phyloP scores from a whole-genome alignment of 2,797 vertebrate species.

The Phataginus tetradactyla region DNA sequence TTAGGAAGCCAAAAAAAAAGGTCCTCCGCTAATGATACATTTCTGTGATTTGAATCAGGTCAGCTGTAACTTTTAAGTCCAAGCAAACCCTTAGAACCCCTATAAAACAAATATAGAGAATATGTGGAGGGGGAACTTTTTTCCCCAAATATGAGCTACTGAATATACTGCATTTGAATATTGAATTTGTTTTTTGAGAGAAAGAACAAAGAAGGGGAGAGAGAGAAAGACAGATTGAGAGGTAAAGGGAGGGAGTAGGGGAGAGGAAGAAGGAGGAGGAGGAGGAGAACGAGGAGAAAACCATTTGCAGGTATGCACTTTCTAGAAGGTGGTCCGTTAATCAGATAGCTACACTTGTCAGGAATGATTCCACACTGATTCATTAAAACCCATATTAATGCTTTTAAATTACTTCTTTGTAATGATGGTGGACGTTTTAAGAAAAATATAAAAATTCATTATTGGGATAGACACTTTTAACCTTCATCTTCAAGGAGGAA shows the following conservation, averaged over 20 bases:
- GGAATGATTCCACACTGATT: not conserved
- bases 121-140: not conserved
- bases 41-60: not conserved
- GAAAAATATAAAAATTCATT: not conserved
- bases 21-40: not conserved
- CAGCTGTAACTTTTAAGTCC: not conserved
- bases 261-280: not conserved
- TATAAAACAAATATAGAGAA: not conserved
- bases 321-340: not conserved
- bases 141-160: not conserved
- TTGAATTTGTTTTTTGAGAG: not conserved
- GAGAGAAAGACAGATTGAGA: not conserved
- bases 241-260: not conserved
- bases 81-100: not conserved
- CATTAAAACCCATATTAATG: not conserved
- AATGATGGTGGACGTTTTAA: not conserved
- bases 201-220: not conserved
- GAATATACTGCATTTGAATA: not conserved
- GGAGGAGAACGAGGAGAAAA: not conserved
- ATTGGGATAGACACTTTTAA: not conserved
- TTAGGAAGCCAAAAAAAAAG: not conserved
- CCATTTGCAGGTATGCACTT: not conserved
- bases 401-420: not conserved
- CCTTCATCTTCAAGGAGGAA: not conserved
- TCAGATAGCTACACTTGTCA: not conserved